A percentile compares a stretch with the other conserved stretches of the same genome.
These are phyloP conservation scores for Ectemnius lituratus DNA, from an alignment of 2,888 invertebrate species.

Conservation along the genomic window DNA sequence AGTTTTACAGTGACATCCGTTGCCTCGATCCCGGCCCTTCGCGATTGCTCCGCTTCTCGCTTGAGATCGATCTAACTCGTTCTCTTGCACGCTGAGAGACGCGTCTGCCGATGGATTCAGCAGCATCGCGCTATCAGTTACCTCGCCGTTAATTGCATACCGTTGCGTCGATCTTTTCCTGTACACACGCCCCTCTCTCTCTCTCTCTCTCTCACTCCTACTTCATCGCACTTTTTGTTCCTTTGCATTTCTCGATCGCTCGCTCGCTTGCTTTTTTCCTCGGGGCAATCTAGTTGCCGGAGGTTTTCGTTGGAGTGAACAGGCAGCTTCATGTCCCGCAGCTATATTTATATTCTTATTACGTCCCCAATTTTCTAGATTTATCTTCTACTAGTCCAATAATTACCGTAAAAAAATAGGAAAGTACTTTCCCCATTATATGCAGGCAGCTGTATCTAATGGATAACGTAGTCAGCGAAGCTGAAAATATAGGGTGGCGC, in stretches of 20 bases:
- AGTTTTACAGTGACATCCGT: slow-evolving; percentile 44
- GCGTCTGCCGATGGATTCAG: too few relatives aligned
- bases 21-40: slow-evolving; percentile 30
- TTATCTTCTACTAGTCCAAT: too few relatives aligned
- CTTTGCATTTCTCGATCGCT: too few relatives aligned
- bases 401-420: too few relatives aligned
- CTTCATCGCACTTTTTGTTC: too few relatives aligned
- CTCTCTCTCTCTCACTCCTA: not conserved
- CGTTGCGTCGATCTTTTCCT: slow-evolving; percentile 16
- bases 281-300: too few relatives aligned
- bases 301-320: too few relatives aligned
- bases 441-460: not conserved
- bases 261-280: too few relatives aligned
- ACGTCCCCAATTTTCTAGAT: too few relatives aligned
- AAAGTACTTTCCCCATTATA: too few relatives aligned
- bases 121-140: not conserved
- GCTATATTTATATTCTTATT: too few relatives aligned
- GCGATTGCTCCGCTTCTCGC: slow-evolving; percentile 22
- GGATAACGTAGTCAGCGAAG: not conserved
- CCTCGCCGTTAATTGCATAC: slow-evolving; percentile 38
- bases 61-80: slow-evolving; percentile 34
- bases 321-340: too few relatives aligned
- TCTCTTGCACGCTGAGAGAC: not conserved
- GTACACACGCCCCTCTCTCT: not conserved
- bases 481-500: not conserved